phyloP scores from a whole-genome alignment of 2,888 invertebrate genomes.

The Clusia tigrina region DNA sequence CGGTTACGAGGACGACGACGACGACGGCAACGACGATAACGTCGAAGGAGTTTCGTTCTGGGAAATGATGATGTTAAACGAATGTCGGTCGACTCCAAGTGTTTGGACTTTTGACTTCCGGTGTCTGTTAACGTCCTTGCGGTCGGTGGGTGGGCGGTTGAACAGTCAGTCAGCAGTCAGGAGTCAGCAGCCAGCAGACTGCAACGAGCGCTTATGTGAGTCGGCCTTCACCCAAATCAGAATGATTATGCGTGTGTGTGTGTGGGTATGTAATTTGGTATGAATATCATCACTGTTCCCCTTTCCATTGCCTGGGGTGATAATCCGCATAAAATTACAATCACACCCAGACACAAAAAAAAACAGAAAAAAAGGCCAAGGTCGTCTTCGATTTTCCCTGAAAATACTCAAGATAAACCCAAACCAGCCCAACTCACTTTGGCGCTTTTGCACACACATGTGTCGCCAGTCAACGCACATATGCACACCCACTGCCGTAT shows the following conservation, averaged over 20 bases:
- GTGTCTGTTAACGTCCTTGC: constrained; percentile 43
- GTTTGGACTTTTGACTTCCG: constrained; percentile 52
- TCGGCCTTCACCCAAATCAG: neutral
- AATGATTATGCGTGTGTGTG: constrained; percentile 10
- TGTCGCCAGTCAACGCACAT: constrained; percentile 25
- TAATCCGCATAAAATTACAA: constrained; percentile 61
- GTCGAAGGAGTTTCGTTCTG: constrained; percentile 24
- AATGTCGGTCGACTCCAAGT: constrained; percentile 37
- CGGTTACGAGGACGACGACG: constrained; percentile 15
- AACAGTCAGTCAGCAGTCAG: constrained; percentile 16
- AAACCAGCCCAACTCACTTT: constrained; percentile 11
- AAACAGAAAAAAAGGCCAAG: constrained; percentile 41
- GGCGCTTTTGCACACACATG: constrained; percentile 20
- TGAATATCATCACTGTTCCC: constrained; percentile 16
- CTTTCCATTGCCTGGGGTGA: constrained; percentile 46
- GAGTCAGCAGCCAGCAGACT: constrained; percentile 24
- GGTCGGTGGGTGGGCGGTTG: constrained; percentile 23
- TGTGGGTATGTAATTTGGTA: constrained; percentile 1
- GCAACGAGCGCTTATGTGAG: neutral
- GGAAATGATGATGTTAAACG: constrained; percentile 22
- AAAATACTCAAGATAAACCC: constrained; percentile 22
- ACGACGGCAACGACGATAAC: neutral
- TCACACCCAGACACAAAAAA: constrained; percentile 45
- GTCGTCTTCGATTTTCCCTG: constrained; percentile 41
- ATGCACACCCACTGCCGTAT: constrained; percentile 36